Percentiles rank a stretch among this genome's conserved stretches.
phyloP scores from a whole-genome alignment of 2,797 vertebrate species.

The Triplophysa yarkandensis region DNA sequence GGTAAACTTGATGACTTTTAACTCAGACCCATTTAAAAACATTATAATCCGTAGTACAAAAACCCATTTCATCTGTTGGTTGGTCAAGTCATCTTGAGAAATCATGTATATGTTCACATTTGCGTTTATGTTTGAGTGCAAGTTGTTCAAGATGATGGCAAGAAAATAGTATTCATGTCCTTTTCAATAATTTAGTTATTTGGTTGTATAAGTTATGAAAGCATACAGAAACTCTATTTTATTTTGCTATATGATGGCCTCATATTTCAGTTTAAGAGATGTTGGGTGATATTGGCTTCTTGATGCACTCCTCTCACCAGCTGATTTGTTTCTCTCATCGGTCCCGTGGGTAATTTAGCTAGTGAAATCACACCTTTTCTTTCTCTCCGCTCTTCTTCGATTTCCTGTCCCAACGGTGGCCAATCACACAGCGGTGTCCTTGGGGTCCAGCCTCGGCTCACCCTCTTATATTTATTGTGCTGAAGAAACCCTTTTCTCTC shows the following conservation, averaged over 20 bases:
- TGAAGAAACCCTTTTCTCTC: conserved; percentile 63
- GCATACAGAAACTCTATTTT: conserved; percentile 13
- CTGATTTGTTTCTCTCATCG: conserved; percentile 73
- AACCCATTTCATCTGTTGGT: neutral
- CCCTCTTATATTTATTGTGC: conserved; percentile 69
- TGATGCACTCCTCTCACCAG: conserved; percentile 24
- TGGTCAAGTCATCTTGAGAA: neutral
- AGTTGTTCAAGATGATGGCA: neutral
- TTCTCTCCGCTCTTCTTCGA: conserved; percentile 75
- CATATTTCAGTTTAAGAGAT: conserved; percentile 33
- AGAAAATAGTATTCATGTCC: conserved; percentile 6
- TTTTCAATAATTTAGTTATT: conserved; percentile 12
- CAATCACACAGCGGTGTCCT: conserved; percentile 78
- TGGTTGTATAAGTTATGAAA: conserved; percentile 25
- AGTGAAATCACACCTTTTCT: conserved; percentile 81
- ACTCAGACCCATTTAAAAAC: no score
- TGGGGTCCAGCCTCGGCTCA: conserved; percentile 71
- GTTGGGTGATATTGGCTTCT: conserved; percentile 41
- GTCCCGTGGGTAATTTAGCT: conserved; percentile 80
- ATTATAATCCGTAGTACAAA: neutral
- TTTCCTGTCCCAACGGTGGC: conserved; percentile 82
- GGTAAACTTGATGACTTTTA: no score
- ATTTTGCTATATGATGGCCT: conserved; percentile 25
- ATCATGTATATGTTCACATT: neutral
- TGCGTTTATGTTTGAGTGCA: neutral